A percentile compares a stretch with the other conserved stretches of the same genome.
Conservation (phyloP, 2,113 vertebrate species). For the Arizona elegans region DNA sequence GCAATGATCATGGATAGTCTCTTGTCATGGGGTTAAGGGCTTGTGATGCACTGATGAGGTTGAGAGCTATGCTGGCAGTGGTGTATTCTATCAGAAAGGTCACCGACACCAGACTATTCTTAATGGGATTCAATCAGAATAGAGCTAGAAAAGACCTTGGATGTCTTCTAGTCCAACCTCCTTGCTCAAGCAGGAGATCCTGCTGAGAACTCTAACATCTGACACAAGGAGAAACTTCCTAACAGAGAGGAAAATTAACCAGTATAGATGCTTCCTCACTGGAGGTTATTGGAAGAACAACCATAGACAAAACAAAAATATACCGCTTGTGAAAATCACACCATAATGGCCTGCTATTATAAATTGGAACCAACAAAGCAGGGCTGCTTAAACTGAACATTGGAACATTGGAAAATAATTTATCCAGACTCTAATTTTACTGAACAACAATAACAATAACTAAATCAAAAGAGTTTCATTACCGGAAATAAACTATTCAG, state of each 20-base stretch:
- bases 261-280: no score
- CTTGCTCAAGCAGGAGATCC: not conserved
- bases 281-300: not conserved
- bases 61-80: not conserved
- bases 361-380: not conserved
- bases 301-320: not conserved
- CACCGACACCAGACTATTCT: not conserved
- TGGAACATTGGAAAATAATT: not conserved
- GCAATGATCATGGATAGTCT: not conserved
- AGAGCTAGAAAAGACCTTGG: not conserved
- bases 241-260: no score
- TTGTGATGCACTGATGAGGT: not conserved
- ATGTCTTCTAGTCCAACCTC: not conserved
- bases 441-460: not conserved
- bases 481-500: not conserved
- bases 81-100: not conserved
- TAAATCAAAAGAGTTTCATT: not conserved
- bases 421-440: not conserved
- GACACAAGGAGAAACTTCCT: no score
- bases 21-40: not conserved
- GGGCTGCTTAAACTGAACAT: not conserved
- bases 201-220: no score
- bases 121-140: not conserved
- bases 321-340: not conserved
- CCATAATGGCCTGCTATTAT: not conserved